A percentile compares a stretch with the other conserved stretches of the same genome.
Conservation (phyloP, 92 coral and sea anemone species). For the Palythoa caribaeorum region DNA sequence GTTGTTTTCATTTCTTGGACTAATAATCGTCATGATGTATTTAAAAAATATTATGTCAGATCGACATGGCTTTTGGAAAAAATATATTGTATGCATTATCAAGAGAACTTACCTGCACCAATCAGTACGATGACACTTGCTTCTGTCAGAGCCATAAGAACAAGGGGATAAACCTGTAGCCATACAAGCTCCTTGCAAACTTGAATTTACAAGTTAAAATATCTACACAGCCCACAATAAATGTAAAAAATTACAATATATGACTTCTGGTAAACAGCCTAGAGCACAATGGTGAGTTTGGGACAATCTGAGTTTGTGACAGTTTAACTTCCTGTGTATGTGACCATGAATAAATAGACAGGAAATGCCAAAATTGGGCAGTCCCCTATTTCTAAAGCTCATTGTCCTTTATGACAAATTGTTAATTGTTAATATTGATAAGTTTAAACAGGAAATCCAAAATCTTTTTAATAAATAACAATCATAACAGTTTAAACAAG, state of each 20-base stretch:
- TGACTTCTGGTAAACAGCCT: conserved; percentile 9
- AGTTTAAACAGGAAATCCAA: conserved; percentile 3
- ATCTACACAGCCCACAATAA: background rate
- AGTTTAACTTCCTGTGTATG: conserved; percentile 33
- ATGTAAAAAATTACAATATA: background rate
- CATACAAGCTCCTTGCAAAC: conserved; percentile 3
- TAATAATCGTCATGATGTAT: background rate
- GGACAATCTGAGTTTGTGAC: background rate
- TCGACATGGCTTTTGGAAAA: background rate
- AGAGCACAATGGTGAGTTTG: conserved; percentile 5
- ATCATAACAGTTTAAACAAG: background rate
- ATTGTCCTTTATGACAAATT: conserved; percentile 14
- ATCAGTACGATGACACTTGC: conserved; percentile 11
- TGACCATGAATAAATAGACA: background rate
- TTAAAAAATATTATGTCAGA: background rate
- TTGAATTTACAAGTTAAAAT: conserved; percentile 9
- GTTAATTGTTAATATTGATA: background rate
- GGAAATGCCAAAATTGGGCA: conserved; percentile 39
- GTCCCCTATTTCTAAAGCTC: conserved; percentile 9
- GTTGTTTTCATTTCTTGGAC: background rate
- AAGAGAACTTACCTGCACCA: conserved; percentile 19
- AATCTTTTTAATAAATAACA: conserved; percentile 1
- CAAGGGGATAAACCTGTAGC: conserved; percentile 18
- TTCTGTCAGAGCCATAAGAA: conserved; percentile 26
- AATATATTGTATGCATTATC: conserved; percentile 5